phyloP scores from a whole-genome alignment of 2,113 vertebrate genomes.

The Ciconia maguari region DNA sequence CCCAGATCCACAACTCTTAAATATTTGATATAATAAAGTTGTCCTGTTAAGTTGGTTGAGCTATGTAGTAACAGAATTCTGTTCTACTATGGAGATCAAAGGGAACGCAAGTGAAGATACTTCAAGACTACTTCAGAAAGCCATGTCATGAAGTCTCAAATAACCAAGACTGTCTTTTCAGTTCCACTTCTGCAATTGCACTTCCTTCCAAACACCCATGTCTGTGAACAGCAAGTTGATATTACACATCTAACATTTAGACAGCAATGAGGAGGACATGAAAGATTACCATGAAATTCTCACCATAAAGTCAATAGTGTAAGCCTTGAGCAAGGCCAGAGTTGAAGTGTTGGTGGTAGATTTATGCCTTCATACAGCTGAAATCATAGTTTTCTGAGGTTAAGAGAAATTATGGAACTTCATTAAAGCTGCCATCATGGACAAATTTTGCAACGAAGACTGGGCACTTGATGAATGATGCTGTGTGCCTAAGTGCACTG shows the following conservation, averaged over 20 bases:
- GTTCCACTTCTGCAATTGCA: not conserved
- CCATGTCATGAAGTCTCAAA: not conserved
- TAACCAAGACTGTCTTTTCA: not conserved
- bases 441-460: conserved; percentile 24
- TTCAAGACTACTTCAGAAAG: not conserved
- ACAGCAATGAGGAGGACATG: not conserved
- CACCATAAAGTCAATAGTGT: not conserved
- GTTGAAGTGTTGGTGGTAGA: not conserved
- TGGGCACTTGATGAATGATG: not conserved
- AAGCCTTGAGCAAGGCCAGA: conserved; percentile 30
- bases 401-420: conserved; percentile 50
- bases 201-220: not conserved
- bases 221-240: not conserved
- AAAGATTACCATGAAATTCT: not conserved
- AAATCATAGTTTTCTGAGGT: conserved; percentile 50
- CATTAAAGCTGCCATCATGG: conserved; percentile 52
- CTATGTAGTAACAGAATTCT: not conserved
- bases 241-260: not conserved
- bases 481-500: not conserved
- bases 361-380: conserved; percentile 29
- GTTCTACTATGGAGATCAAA: not conserved
- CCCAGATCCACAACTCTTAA: not conserved
- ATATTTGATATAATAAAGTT: not conserved
- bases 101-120: not conserved
- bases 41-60: not conserved